Percentiles rank a stretch among this genome's conserved stretches.
These are phyloP conservation scores for Parapristionchus giblindavisi DNA, from an alignment of 2,888 invertebrate species.

Conservation along the genomic window DNA sequence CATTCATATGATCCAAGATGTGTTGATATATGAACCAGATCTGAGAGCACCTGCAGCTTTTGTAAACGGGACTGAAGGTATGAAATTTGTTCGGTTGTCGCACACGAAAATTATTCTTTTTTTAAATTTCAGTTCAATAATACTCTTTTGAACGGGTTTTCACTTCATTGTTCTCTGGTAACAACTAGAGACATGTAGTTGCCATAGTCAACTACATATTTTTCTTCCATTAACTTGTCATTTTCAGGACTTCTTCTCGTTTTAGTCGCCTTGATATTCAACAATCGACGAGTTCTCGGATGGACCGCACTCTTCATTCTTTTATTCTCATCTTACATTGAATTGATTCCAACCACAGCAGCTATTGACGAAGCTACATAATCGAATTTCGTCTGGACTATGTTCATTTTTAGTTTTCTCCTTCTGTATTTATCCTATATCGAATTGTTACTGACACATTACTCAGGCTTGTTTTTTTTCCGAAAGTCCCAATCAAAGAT, in stretches of 20 bases:
- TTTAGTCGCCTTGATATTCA: not conserved
- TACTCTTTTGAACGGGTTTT: not conserved
- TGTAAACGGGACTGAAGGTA: constrained; percentile 15
- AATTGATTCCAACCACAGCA: not conserved
- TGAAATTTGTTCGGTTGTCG: not conserved
- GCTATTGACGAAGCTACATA: constrained; percentile 20
- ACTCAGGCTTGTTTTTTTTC: too few species aligned
- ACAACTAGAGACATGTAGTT: too few species aligned
- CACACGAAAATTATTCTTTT: not conserved
- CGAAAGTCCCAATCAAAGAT: too few species aligned
- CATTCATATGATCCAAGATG: constrained; percentile 90
- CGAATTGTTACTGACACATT: too few species aligned
- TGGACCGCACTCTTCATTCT: not conserved
- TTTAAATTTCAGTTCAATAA: not conserved
- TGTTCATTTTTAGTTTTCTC: too few species aligned
- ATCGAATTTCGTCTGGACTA: too few species aligned
- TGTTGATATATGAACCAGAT: constrained; percentile 75
- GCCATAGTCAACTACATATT: too few species aligned
- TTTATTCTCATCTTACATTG: constrained; percentile 10
- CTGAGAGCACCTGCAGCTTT: constrained; percentile 45
- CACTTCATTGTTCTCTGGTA: not conserved
- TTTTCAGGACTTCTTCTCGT: constrained; percentile 9
- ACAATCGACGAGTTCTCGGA: constrained; percentile 11
- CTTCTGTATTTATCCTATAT: too few species aligned
- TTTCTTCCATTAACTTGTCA: not conserved